phyloP scores from a whole-genome alignment of 2,888 invertebrate species.

The Amorpha juglandis region DNA sequence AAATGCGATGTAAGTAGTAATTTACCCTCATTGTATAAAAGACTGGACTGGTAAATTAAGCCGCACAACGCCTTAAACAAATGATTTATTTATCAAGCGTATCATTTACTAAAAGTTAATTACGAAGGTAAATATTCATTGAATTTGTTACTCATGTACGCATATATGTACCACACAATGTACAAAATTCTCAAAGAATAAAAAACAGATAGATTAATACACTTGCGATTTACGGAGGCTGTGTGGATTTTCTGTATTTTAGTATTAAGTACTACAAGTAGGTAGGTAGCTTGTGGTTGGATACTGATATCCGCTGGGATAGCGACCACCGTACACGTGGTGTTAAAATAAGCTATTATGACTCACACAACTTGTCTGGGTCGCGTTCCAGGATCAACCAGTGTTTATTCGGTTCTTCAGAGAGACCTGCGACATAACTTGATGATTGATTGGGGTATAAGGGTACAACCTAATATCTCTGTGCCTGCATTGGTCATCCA shows the following conservation, averaged over 20 bases:
- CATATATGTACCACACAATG: neutral
- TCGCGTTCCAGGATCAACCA: too few relatives aligned
- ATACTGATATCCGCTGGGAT: too few relatives aligned
- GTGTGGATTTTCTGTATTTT: neutral
- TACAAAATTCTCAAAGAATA: neutral
- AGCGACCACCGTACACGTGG: too few relatives aligned
- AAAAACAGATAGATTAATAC: neutral
- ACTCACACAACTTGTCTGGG: too few relatives aligned
- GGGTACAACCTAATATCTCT: too few relatives aligned
- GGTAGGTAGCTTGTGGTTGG: too few relatives aligned
- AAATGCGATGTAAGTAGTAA: neutral
- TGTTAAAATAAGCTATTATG: too few relatives aligned
- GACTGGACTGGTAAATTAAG: conserved; percentile 1
- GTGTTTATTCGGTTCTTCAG: too few relatives aligned
- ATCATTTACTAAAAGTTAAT: conserved; percentile 14
- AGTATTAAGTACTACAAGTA: too few relatives aligned
- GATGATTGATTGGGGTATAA: too few relatives aligned
- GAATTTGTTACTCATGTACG: conserved; percentile 10
- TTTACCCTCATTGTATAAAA: neutral
- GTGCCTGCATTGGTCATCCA: too few relatives aligned
- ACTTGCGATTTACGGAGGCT: neutral
- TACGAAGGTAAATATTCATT: conserved; percentile 17
- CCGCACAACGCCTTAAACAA: neutral
- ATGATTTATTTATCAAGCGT: conserved; percentile 27
- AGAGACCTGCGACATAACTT: too few relatives aligned